Percentiles rank a stretch among this genome's conserved stretches.
Conservation (phyloP, 2,113 vertebrate genomes). For the Alaudala cheleensis region DNA sequence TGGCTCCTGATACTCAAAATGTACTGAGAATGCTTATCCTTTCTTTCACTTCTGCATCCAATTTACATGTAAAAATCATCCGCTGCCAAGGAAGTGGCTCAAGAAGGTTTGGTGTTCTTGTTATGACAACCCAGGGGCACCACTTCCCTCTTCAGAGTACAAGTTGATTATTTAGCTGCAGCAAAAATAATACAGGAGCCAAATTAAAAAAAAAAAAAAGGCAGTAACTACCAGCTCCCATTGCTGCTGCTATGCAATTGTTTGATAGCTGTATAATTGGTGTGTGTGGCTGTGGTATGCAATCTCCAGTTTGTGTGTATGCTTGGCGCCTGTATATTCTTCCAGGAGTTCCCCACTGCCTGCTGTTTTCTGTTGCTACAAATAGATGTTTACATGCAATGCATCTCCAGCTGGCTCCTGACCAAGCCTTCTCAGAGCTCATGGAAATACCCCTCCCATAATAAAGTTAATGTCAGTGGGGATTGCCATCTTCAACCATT, state of each 20-base stretch:
- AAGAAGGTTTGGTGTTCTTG: background rate
- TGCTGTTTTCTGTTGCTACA: background rate
- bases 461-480: background rate
- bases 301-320: background rate
- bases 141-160: background rate
- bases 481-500: background rate
- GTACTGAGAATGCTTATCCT: background rate
- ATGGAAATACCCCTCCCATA: background rate
- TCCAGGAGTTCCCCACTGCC: background rate
- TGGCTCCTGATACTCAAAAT: background rate
- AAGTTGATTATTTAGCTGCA: background rate
- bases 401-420: background rate
- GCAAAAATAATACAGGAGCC: slow-evolving; percentile 5
- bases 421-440: background rate
- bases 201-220: background rate
- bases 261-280: background rate
- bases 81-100: background rate
- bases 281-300: background rate
- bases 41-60: background rate
- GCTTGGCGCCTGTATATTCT: background rate
- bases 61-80: background rate
- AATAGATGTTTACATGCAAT: background rate
- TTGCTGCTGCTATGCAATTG: background rate
- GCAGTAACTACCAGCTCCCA: background rate
- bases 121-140: background rate